Evolutionary conservation across 2,113 vertebrate genomes (phyloP), one percentile per base, ranked within the genome.

Genomic region (Brachypteracias leptosomus): DNA sequence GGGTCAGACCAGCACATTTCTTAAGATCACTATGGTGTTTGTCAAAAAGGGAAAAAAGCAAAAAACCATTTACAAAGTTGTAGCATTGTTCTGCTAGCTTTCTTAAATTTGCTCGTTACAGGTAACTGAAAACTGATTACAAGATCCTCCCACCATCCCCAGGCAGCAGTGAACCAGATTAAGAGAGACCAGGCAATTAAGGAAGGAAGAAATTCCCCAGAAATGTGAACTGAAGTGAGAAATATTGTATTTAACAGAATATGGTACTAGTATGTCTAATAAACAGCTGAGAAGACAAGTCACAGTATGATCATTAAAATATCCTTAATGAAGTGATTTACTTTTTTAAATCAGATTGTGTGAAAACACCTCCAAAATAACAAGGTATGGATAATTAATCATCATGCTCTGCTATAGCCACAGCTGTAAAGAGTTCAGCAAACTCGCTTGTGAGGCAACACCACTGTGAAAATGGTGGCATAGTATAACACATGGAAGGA

Each of bases 81-180:
- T 74, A 75, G 25, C 40, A 85, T 47, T 92, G 36, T 89, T 62
- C 86, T 81, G 68, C 20, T 12, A 61, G 18, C 40, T 85, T 77
- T 90, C 51, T 72, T 47, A 47, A 92, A 94, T 89, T 79, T 95
- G 65, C 90, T 96, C 88, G 1, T 96, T 95, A 96, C 44, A 75
- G 40, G 79, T 70, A 75, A 82, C 76, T 75, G 92, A 94, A 79
- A 95, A 95, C 72, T 46, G 88, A 81, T 93, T 96, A 72, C 62
- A 92, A 68, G 79, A 84, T 88, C 88, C 82, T 93, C 79, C 83
- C 76, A 90, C 44, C 40, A 76, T 38, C 54, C 92, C 42, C 71
- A 66, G 66, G 54, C 57, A 93, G 79, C 44, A 94, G 62, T 68
- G 76, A 90, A 78, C 2, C 65, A 63, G 72, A 91, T 79, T 88